Evolutionary conservation across 2,113 vertebrate species (phyloP), one percentile per base, ranked within the genome.

Genomic region (Zeus faber): DNA sequence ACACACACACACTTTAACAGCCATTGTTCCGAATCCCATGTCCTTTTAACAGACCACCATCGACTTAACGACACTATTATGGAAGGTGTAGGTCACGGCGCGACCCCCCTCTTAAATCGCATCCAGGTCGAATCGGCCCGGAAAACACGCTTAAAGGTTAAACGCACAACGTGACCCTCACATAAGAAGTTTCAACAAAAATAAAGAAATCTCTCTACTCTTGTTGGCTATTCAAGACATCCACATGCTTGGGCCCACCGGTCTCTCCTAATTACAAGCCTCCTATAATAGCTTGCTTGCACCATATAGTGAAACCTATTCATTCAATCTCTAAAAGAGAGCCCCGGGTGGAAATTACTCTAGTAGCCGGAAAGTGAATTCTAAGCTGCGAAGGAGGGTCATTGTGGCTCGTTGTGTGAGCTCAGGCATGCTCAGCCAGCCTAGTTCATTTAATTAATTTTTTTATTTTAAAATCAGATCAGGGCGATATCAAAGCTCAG

Each of bases 51-150:
- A 49, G 52, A 41, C 23, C 54, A 45, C 60, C 35, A 54, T 31
- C 52, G 46, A 77, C 68, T 65, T 59, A 51, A 49, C 26, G 69
- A 67, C 64, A 55, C 49, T 45, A 51, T 58, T 60, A 60, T 46
- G 35, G 51, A 16, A 33, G 68, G 18, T 58, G 69, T 58, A 71
- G 54, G 65, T 71, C 40, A 43, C 54, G 45, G 23, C 52, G 58
- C 51, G 57, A 67, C 37, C 20, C 56, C 33, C 48, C 14, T 50
- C 65, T 63, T 45, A 66, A 67, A 77, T 13, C 31, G 8, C 31
- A 33, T 33, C 31, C 31, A 2, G 13, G 31, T 8, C 31, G 13
- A 33, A 8, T 5, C 31, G 13, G 13, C 13, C 31, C 8, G 13
- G 13, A 33, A 33, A 33, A 33, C 2, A 8, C 13, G 31, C 13